These are phyloP conservation scores for Lagopus muta DNA, from an alignment of 2,113 vertebrate genomes.

Conservation along the genomic window DNA sequence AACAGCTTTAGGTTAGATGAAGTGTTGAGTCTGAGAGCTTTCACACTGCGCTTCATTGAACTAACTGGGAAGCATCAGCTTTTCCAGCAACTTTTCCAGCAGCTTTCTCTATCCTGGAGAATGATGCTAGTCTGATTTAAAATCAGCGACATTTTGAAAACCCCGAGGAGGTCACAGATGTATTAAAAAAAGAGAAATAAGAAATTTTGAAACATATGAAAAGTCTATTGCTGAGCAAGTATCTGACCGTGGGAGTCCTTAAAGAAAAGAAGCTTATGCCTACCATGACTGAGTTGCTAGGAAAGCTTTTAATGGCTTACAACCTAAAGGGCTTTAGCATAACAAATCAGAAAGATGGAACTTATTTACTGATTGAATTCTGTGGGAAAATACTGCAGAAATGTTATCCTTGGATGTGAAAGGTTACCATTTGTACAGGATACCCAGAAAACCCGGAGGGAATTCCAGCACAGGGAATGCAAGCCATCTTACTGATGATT, in stretches of 20 bases:
- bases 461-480: slow-evolving; percentile 46
- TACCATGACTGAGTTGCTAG: slow-evolving; percentile 11
- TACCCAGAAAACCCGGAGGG: slow-evolving; percentile 16
- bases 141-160: neutral
- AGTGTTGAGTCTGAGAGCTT: neutral
- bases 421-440: slow-evolving; percentile 27
- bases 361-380: slow-evolving; percentile 63
- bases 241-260: neutral
- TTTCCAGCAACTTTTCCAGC: neutral
- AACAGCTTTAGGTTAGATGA: neutral
- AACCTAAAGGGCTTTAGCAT: slow-evolving; percentile 27
- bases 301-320: slow-evolving; percentile 36
- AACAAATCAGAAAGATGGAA: slow-evolving; percentile 61
- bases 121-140: neutral
- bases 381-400: slow-evolving; percentile 69
- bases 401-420: slow-evolving; percentile 69
- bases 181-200: neutral
- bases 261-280: slow-evolving; percentile 14
- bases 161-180: neutral
- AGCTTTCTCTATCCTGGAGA: neutral
- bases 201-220: neutral
- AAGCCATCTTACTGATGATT: neutral
- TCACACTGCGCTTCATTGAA: neutral
- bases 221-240: neutral
- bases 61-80: neutral